Base-by-base conservation (phyloP, 2,797 vertebrate species). In the Podarcis lilfordi region DNA sequence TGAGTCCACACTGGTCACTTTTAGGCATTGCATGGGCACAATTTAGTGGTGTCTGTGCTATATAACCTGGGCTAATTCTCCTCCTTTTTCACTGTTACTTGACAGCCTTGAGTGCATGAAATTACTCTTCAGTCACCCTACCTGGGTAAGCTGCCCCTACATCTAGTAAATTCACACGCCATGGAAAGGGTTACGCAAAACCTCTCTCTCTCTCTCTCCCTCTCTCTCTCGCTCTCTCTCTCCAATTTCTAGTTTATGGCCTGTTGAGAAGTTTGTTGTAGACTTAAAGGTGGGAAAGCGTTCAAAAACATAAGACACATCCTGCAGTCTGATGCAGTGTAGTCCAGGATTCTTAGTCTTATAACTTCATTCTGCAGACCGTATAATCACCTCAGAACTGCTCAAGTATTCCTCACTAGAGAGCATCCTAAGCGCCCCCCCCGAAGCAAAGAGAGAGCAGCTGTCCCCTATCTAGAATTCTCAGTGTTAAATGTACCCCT, bases 351-450 rank as follows among this genome's bases (percentile, higher is more conserved):
- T 3, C 7, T 59, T 74, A 9, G 17, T 64, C 21, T 69, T 27
- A 35, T 68, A 5, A 9, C 27, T 43, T 43, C 37, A 64, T 61
- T n/a, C 40, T 5, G 19, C 43, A 78, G 8, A 7, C 13, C 11
- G 13, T 21, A 40, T 23, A 13, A 68, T 25, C 11, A 37, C 3
- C 37, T 68, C 29, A 13, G 27, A 32, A 43, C n/a, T 72, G 25
- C 50, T 72, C 45, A 27, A 29, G 40, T 45, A 69, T 79, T 61
- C 15, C 17, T 0, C 61, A 23, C 19, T 35, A 69, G 59, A 32
- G 2, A 3, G 1, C 19, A 43, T 21, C 8, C 40, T n/a, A 78
- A 11, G 19, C 4, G 0, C 0, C 2, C 29, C 29, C 25, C 6
- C 8, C 1, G n/a, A 27, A 66, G 37, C 19, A 23, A 85, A 6